Evolutionary conservation across 2,888 invertebrate species (phyloP).

Genomic region (Acanthosepion esculentum): DNA sequence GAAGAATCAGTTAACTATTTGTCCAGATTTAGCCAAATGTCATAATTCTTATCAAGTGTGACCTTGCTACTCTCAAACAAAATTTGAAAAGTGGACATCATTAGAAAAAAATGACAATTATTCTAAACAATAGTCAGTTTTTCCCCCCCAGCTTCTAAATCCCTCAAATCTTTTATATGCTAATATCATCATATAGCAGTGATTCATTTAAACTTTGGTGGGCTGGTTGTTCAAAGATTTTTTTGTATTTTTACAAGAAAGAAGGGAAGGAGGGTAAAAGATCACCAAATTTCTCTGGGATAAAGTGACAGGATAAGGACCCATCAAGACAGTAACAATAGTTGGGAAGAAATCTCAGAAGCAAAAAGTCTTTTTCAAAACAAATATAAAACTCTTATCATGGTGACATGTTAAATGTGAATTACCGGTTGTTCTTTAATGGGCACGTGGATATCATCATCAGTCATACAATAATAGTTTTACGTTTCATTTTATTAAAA

Average conservation of each 20-base stretch:
- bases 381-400: background rate
- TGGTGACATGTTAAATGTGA: background rate
- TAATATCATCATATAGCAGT: background rate
- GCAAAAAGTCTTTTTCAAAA: background rate
- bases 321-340: background rate
- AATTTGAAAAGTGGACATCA: background rate
- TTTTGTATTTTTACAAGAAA: background rate
- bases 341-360: background rate
- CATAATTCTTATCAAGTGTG: background rate
- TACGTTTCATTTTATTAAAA: background rate
- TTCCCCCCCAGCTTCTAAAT: background rate
- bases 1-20: background rate
- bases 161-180: background rate
- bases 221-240: background rate
- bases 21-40: background rate
- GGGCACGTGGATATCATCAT: conserved; percentile 8
- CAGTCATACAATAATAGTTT: background rate
- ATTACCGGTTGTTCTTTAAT: background rate
- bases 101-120: background rate
- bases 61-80: conserved; percentile 33
- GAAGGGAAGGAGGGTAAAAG: background rate
- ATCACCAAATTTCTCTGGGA: background rate
- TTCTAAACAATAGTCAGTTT: background rate
- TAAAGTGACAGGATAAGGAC: background rate
- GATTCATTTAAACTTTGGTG: background rate